These are phyloP conservation scores for Cettia cetti DNA, from an alignment of 2,113 vertebrate genomes.

Conservation along the genomic window DNA sequence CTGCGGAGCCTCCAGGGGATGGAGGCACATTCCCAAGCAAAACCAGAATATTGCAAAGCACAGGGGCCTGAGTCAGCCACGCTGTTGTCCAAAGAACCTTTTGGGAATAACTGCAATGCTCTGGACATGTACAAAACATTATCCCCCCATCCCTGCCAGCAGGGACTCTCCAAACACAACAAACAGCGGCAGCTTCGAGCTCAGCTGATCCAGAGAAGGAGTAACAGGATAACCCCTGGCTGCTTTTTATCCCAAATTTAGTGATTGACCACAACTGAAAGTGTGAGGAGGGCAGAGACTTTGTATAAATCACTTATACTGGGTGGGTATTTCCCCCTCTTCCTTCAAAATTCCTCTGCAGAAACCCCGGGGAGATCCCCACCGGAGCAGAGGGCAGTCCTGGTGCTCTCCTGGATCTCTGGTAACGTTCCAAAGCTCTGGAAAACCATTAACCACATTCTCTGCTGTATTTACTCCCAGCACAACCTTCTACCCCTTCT, in stretches of 20 bases:
- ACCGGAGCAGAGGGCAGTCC: not conserved
- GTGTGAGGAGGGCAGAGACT: not conserved
- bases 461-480: not conserved
- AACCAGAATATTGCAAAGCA: accelerated
- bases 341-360: not conserved
- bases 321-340: no score
- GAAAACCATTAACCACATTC: not conserved
- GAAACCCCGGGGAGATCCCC: not conserved
- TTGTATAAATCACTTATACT: not conserved
- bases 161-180: not conserved
- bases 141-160: not conserved
- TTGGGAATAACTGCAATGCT: accelerated
- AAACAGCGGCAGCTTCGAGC: not conserved
- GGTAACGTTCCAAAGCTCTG: not conserved
- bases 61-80: accelerated
- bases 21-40: not conserved
- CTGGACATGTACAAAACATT: accelerated
- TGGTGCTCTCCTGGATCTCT: not conserved
- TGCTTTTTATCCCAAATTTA: not conserved
- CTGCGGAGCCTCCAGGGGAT: accelerated
- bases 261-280: accelerated
- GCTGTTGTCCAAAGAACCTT: not conserved
- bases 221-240: not conserved
- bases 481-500: not conserved
- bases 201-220: accelerated